Conservation (phyloP, 2,888 invertebrate genomes). For the Drosophila mayaguana region DNA sequence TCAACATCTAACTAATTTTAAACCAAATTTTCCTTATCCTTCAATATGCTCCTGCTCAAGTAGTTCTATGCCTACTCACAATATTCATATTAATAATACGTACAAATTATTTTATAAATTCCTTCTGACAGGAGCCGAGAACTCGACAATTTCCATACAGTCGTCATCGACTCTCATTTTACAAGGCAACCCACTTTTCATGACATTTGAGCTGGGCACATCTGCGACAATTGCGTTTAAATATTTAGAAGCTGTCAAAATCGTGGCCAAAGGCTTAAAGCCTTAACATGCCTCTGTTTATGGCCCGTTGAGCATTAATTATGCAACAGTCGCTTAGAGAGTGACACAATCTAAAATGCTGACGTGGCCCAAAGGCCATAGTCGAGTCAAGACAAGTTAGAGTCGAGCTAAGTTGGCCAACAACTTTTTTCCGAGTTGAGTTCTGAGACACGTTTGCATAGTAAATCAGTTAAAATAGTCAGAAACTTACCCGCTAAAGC, state of each 20-base stretch:
- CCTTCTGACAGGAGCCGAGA: not conserved
- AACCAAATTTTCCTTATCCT: not conserved
- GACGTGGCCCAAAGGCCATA: constrained; percentile 22
- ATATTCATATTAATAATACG: not conserved
- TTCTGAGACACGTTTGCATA: constrained; percentile 22
- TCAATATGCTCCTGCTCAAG: too few species aligned
- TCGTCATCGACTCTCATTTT: not conserved
- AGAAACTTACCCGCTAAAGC: constrained; percentile 92
- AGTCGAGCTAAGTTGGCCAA: constrained; percentile 6
- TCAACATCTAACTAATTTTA: too few species aligned
- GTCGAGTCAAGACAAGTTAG: not conserved
- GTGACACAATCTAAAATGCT: constrained; percentile 16
- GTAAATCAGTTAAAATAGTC: constrained; percentile 20
- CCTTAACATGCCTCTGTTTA: constrained; percentile 25
- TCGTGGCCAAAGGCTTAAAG: constrained; percentile 18
- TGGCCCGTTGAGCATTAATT: constrained; percentile 24
- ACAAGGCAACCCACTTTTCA: not conserved
- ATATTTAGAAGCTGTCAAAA: constrained; percentile 11
- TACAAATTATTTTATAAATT: not conserved
- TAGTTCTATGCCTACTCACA: too few species aligned
- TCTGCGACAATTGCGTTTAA: constrained; percentile 4
- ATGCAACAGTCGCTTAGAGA: constrained; percentile 35
- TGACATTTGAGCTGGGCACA: constrained; percentile 8
- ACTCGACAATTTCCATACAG: not conserved
- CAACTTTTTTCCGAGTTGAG: not conserved